Evolutionary conservation across 2,797 vertebrate species (phyloP), one percentile per base, ranked within the genome.

Genomic region (Tragelaphus oryx): DNA sequence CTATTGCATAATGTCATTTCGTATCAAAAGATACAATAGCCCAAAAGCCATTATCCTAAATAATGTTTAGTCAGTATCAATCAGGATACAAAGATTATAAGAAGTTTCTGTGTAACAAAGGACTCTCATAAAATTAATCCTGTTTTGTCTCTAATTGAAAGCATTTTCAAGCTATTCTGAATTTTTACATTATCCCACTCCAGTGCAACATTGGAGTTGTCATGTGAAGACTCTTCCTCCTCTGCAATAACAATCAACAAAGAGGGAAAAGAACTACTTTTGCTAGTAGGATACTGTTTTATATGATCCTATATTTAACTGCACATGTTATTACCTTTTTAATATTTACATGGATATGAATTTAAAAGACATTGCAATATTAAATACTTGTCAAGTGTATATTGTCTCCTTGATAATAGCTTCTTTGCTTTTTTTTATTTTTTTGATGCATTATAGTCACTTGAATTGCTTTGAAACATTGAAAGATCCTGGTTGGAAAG

Each of bases 391-490:
- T 16, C n/a, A 68, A 60, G 5, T 65, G 4, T 57, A 41, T 46
- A 65, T 54, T 71, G 13, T 50, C 28, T 94, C 28, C 30, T 78
- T 33, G 75, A 48, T 54, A 78, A 60, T 71, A 82, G 41, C 41
- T 75, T 88, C 71, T 91, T 90, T 84, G 14, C 20, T 80, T 93
- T 83, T 86, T 60, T 87, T 91, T 89, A 26, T 59, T 28, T 59
- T 91, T 60, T 87, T 89, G 52, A n/a, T 92, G 37, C 6, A 24
- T 81, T 76, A 16, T 50, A 13, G 93, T 95, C 81, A 24, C 44
- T 93, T 93, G 46, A 78, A 82, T 93, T 92, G 76, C 52, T 81
- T 78, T 59, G 48, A 96, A 95, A 95, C 57, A 57, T 10, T 62
- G 4, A 13, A 8, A 65, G 20, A 93, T 10, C 68, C 59, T 84